These are phyloP conservation scores for Thryonomys swinderianus DNA, from an alignment of 2,113 vertebrate species.

Conservation along the genomic window DNA sequence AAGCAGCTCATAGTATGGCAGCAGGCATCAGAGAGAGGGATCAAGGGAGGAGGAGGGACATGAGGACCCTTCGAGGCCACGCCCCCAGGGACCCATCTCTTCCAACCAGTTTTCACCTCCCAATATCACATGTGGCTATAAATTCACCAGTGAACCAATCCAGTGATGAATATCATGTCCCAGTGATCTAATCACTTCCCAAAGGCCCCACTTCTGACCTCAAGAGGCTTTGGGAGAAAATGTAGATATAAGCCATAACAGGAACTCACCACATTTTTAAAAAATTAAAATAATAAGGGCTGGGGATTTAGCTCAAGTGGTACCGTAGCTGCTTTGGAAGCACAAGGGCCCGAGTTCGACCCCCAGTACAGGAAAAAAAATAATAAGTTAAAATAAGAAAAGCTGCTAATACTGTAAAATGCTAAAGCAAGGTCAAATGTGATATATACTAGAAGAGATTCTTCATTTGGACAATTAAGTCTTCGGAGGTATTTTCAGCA, in stretches of 20 bases:
- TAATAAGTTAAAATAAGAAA: background rate
- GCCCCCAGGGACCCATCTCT: background rate
- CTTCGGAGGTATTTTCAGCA: background rate
- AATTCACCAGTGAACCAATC: background rate
- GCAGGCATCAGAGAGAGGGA: background rate
- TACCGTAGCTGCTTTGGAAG: no score
- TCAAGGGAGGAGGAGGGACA: background rate
- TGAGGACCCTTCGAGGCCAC: background rate
- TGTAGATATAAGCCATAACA: background rate
- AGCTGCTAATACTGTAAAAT: slow-evolving; percentile 5
- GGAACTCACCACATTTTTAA: background rate
- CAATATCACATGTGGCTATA: background rate
- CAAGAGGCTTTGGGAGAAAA: background rate
- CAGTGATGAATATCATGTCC: background rate
- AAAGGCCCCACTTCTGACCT: background rate
- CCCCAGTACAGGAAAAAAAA: no score
- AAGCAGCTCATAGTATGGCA: background rate
- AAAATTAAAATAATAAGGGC: no score
- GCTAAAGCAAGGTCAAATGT: background rate
- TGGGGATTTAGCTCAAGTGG: no score
- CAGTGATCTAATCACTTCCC: background rate
- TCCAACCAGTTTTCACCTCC: background rate
- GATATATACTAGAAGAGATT: background rate
- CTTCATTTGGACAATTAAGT: background rate
- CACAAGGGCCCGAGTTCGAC: no score